Percentiles rank a stretch among this genome's conserved stretches.
These are phyloP conservation scores for Bradypodion pumilum DNA, from an alignment of 2,797 vertebrate species.

Conservation along the genomic window DNA sequence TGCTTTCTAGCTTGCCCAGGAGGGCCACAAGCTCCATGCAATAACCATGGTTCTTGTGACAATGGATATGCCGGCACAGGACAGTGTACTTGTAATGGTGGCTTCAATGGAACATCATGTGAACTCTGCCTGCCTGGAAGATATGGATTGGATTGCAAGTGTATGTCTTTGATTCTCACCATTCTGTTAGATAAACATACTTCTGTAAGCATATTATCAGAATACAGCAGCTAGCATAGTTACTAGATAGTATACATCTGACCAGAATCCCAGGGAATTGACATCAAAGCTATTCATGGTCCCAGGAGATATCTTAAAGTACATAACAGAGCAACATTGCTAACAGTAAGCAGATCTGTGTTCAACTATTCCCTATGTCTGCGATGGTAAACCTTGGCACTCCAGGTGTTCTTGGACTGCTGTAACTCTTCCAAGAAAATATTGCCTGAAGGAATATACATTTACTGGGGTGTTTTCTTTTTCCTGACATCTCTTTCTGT, in stretches of 20 bases:
- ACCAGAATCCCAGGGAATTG: background rate
- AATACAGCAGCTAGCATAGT: background rate
- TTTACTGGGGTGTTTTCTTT: too few species aligned
- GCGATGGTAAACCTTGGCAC: too few species aligned
- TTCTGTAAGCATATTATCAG: background rate
- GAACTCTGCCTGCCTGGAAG: conserved; percentile 82
- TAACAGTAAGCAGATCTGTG: background rate
- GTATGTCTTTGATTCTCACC: conserved; percentile 64
- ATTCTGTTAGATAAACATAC: background rate
- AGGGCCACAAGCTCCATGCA: conserved; percentile 78
- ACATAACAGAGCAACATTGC: background rate
- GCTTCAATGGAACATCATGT: conserved; percentile 86
- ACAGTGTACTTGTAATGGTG: conserved; percentile 80
- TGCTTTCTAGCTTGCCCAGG: conserved; percentile 87
- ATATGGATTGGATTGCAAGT: conserved; percentile 83
- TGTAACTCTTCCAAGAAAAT: too few species aligned
- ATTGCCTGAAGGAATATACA: too few species aligned
- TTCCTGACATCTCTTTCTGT: too few species aligned
- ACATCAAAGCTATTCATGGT: background rate
- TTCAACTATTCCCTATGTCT: background rate
- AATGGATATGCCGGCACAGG: conserved; percentile 81
- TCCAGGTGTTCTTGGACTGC: too few species aligned
- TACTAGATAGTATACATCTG: background rate
- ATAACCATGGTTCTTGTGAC: conserved; percentile 81
- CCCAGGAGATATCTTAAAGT: background rate